phyloP scores from a whole-genome alignment of 2,888 invertebrate species.

The Monochamus alternatus region DNA sequence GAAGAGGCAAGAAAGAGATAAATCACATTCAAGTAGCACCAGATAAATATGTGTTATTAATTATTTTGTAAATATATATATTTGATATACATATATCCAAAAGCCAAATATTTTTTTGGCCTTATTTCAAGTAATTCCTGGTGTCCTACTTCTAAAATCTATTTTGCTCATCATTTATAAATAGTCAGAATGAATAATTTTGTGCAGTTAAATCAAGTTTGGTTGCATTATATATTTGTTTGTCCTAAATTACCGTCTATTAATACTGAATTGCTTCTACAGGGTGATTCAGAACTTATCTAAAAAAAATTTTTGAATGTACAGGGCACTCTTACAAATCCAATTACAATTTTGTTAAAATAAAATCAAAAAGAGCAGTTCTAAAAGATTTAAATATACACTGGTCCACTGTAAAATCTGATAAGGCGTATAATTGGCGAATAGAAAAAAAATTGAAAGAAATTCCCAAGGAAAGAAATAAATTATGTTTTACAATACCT shows the following conservation, averaged over 20 bases:
- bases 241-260: not conserved
- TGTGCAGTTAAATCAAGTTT: not conserved
- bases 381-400: too few species aligned
- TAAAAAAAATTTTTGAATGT: too few species aligned
- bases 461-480: too few species aligned
- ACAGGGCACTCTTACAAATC: too few species aligned
- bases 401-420: too few species aligned
- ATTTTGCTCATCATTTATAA: slow-evolving; percentile 1
- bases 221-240: not conserved
- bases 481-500: too few species aligned
- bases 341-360: too few species aligned
- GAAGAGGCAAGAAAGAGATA: not conserved
- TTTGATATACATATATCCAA: not conserved
- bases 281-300: not conserved
- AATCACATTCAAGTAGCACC: not conserved
- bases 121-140: slow-evolving; percentile 7
- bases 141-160: not conserved
- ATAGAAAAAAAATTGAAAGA: too few species aligned
- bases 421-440: too few species aligned
- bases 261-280: not conserved
- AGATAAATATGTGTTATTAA: not conserved
- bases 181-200: not conserved
- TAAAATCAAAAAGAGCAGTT: too few species aligned
- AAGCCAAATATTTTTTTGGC: slow-evolving; percentile 23
- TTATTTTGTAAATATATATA: not conserved